Conservation (phyloP, 2,113 vertebrate genomes). For the Odontophorus gujanensis region DNA sequence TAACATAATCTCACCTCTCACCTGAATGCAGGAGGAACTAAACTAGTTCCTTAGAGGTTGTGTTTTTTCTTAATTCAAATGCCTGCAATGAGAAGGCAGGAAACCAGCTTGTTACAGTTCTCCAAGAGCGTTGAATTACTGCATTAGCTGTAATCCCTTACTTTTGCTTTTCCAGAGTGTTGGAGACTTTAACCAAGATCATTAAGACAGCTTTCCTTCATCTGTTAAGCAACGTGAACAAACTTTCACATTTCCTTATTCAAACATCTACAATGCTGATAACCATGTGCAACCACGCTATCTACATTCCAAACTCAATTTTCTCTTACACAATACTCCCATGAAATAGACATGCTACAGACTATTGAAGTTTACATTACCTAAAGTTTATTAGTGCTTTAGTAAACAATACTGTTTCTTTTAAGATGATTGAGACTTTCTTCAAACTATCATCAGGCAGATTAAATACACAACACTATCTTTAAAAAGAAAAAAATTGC, state of each 20-base stretch:
- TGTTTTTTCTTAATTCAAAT: slow-evolving; percentile 28
- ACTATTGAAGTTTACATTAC: background rate
- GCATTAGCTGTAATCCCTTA: background rate
- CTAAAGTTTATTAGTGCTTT: background rate
- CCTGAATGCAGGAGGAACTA: slow-evolving; percentile 50
- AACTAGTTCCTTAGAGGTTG: slow-evolving; percentile 42
- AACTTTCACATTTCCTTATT: background rate
- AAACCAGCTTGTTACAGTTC: slow-evolving; percentile 15
- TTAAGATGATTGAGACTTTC: background rate
- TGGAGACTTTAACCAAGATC: background rate
- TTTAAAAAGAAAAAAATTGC: background rate
- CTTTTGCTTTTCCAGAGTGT: background rate
- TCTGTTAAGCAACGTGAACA: background rate
- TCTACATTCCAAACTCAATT: background rate
- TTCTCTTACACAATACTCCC: background rate
- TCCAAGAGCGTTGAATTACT: slow-evolving; percentile 4
- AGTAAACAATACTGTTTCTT: background rate
- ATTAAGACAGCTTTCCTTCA: background rate
- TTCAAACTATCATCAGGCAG: background rate
- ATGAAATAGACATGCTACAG: background rate
- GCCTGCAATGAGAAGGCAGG: slow-evolving; percentile 28
- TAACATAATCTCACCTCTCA: slow-evolving; percentile 59
- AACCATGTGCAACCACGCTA: background rate
- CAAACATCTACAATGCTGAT: background rate
- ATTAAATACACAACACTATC: background rate